These are phyloP conservation scores for Acanthopleura granulata DNA, from an alignment of 2,888 invertebrate species.

Conservation along the genomic window DNA sequence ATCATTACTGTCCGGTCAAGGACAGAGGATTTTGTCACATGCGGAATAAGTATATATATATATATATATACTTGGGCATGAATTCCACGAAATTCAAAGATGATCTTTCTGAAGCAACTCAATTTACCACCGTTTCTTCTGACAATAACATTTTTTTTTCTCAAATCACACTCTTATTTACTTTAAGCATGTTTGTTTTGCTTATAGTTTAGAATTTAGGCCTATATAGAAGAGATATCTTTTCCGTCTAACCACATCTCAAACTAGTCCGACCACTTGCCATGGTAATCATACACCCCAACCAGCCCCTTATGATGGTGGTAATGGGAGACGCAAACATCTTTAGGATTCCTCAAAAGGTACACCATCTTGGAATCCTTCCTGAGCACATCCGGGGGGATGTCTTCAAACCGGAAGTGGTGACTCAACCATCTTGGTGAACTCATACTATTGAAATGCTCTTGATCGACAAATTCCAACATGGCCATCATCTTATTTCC, in stretches of 20 bases:
- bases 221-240: neutral
- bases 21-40: no score
- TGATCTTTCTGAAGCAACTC: no score
- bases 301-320: neutral
- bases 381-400: neutral
- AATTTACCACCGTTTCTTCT: no score
- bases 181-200: no score
- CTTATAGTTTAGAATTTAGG: no score
- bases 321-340: constrained; percentile 8
- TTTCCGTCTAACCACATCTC: constrained; percentile 13
- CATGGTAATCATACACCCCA: neutral
- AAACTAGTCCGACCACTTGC: constrained; percentile 1
- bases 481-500: neutral
- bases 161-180: no score
- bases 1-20: no score
- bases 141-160: no score
- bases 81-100: no score
- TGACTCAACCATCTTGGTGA: neutral
- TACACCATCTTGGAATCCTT: neutral
- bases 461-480: neutral
- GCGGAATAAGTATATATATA: no score
- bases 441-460: neutral
- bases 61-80: no score
- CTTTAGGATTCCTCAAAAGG: neutral
- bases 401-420: neutral